Evolutionary conservation across 2,113 vertebrate species (phyloP), one percentile per base, ranked within the genome.

Genomic region (Meriones unguiculatus): DNA sequence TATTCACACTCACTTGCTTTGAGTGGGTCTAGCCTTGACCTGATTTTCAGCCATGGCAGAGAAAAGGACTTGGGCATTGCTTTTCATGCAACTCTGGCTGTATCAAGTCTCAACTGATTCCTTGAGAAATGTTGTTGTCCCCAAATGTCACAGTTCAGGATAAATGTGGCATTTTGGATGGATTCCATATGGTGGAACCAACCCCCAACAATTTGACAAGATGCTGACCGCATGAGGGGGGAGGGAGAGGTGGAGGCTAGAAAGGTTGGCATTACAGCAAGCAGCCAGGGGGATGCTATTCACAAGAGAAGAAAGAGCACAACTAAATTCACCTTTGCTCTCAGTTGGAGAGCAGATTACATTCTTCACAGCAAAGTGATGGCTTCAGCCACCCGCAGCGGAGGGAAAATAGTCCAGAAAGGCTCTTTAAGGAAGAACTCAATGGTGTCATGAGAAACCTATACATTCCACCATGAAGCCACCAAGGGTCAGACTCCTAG

Each of bases 311-410:
- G 94, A 95, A 97, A 96, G 93, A 94, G 82, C 96, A 78, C 77
- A 87, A 75, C 95, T 81, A 13, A 91, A 96, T 90, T 97, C 92
- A 97, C 96, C 96, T 97, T 97, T 97, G 95, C 96, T 97, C 97
- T 95, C 97, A 59, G 96, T 72, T 94, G 97, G 97, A 96, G 95
- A 96, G 90, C 92, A 96, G 97, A 97, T 97, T 97, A 72, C 86
- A 95, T 98, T 96, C 96, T 97, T 97, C 54, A 77, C 80, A 95
- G 81, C 86, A 78, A 85, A 69, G 94, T 12, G 86, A 95, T 75
- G 95, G 80, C 95, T 91, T 77, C 13, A 69, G 65, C 81, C 96
- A 87, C 97, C 97, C 1, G 69, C 94, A 0, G 96, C 7, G 90
- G 92, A 75, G 91, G 72, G 77, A 95, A 96, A 95, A 97, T 96